phyloP scores from a whole-genome alignment of 2,888 invertebrate genomes.

The Gortyna flavago region DNA sequence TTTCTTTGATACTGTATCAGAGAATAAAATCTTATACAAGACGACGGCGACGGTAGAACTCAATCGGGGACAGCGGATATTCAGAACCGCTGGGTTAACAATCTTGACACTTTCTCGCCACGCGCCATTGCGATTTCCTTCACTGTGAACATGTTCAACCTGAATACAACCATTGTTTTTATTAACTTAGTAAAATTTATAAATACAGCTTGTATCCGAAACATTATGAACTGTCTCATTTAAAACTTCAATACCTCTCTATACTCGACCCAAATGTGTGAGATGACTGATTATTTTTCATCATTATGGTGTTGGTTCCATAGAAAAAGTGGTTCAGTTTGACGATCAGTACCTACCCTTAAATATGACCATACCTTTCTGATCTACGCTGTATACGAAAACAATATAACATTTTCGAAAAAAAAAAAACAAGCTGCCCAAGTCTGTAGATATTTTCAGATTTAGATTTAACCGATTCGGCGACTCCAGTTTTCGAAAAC shows the following conservation, averaged over 20 bases:
- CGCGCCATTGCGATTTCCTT: conserved; percentile 22
- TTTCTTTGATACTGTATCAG: not conserved
- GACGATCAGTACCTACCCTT: too few species aligned
- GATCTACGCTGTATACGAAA: not conserved
- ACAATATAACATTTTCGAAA: not conserved
- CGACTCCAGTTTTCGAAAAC: too few species aligned
- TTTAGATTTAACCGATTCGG: too few species aligned
- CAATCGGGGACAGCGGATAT: conserved; percentile 48
- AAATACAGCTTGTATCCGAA: too few species aligned
- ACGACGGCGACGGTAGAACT: not conserved
- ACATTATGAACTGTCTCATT: too few species aligned
- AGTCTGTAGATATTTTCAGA: not conserved
- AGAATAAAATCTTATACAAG: conserved; percentile 9
- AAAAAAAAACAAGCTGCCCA: too few species aligned
- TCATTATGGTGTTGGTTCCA: too few species aligned
- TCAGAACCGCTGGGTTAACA: conserved; percentile 33
- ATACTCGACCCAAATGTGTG: too few species aligned
- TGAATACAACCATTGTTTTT: not conserved
- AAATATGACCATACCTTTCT: too few species aligned
- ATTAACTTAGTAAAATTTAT: not conserved
- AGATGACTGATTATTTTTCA: too few species aligned
- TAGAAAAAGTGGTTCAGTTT: too few species aligned
- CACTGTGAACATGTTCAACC: not conserved
- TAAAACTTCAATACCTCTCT: too few species aligned
- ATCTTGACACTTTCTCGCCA: conserved; percentile 26